A percentile compares a stretch with the other conserved stretches of the same genome.
Conservation (phyloP, 2,113 vertebrate species). For the Sapajus apella region DNA sequence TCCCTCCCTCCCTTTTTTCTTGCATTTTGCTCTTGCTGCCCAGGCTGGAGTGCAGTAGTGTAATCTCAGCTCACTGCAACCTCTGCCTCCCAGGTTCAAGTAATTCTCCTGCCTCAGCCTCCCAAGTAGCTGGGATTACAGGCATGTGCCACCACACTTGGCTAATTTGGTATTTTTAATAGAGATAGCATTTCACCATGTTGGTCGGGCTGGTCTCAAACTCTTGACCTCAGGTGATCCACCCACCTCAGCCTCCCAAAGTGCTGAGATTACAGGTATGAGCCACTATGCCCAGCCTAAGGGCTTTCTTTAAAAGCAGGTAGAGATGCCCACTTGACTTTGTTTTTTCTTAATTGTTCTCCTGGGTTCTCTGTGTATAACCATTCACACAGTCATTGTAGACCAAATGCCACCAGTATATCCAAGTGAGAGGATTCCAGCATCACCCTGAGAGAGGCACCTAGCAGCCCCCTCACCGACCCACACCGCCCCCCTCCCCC, state of each 20-base stretch:
- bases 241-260: neutral
- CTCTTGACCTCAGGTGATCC: neutral
- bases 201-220: neutral
- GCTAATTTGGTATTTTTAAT: neutral
- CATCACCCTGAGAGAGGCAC: no score
- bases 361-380: neutral
- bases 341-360: neutral
- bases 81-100: no score
- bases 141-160: no score
- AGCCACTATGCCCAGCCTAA: neutral
- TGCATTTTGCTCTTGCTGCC: no score
- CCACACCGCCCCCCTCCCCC: fast-evolving
- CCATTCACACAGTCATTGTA: fast-evolving
- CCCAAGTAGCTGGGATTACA: no score
- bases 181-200: neutral
- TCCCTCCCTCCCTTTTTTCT: no score
- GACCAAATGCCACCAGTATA: fast-evolving
- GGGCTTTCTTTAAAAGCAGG: neutral
- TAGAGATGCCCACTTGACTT: neutral
- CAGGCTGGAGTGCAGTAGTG: no score
- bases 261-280: neutral
- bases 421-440: fast-evolving
- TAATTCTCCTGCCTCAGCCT: no score
- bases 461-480: fast-evolving
- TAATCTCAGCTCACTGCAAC: no score